Base-by-base conservation (phyloP, 2,113 vertebrate genomes). In the Austrofundulus limnaeus region DNA sequence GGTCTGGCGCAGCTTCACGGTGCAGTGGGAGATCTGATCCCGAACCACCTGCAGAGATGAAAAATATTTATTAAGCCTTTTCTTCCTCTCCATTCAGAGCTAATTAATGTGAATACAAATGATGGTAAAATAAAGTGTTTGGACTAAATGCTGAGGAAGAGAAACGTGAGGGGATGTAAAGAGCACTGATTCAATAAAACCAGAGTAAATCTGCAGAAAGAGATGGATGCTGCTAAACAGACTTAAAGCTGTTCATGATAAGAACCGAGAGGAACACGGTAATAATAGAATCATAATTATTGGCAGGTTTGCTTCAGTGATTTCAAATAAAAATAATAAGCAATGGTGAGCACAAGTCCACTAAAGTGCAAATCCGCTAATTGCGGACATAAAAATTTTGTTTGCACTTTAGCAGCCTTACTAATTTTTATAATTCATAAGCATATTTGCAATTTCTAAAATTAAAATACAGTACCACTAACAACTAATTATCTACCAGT, bases 11-110 rank as follows among this genome's bases (percentile, higher is more conserved):
- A 99, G 84, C 83, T 99, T 99, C 76, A 99, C 96, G 0, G 97
- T 98, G 70, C 97, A 99, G 84, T 98, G 97, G 3, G 96, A 96
- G 71, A 98, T 98, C 92, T 99, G 97, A 79, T 99, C 97, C 61
- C 97, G 90, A 28, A 99, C 97, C 87, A 99, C 96, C 97, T 98
- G 87, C 54, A n/a, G n/a, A n/a, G n/a, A n/a, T n/a, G n/a, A n/a
- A n/a, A n/a, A n/a, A n/a, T n/a, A n/a, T n/a, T n/a, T n/a, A n/a
- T n/a, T n/a, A n/a, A n/a, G n/a, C n/a, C n/a, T n/a, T n/a, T n/a
- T n/a, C n/a, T n/a, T n/a, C n/a, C n/a, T n/a, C n/a, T n/a, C n/a
- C n/a, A n/a, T n/a, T n/a, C n/a, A n/a, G n/a, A n/a, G n/a, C n/a
- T n/a, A n/a, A n/a, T 11, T 21, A 65, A 47, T 15, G 39, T n/a